phyloP scores from a whole-genome alignment of 2,888 invertebrate species.

The Anthoptus insignis region DNA sequence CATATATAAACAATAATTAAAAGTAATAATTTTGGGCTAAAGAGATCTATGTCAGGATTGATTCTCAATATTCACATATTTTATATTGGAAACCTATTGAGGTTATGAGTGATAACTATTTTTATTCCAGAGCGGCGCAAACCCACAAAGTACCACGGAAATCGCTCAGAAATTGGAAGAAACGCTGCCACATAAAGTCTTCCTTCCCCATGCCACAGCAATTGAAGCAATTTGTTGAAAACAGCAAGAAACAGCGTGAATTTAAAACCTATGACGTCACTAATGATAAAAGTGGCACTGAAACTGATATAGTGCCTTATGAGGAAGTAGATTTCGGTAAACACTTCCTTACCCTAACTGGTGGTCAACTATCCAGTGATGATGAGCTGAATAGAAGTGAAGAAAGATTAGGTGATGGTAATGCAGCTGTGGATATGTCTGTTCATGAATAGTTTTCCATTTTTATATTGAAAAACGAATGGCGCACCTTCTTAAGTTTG shows the following conservation, averaged over 20 bases:
- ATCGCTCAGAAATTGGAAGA: slow-evolving; percentile 88
- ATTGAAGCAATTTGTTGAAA: slow-evolving; percentile 85
- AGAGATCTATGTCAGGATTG: too few relatives aligned
- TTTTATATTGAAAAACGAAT: neutral
- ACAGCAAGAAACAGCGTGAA: slow-evolving; percentile 82
- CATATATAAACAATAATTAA: too few relatives aligned
- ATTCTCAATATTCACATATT: too few relatives aligned
- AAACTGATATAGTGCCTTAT: slow-evolving; percentile 56
- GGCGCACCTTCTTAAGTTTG: neutral
- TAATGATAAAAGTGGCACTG: slow-evolving; percentile 58
- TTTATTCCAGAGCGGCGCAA: slow-evolving; percentile 84
- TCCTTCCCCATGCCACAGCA: slow-evolving; percentile 88
- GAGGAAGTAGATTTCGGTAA: slow-evolving; percentile 74
- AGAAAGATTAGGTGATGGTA: slow-evolving; percentile 50
- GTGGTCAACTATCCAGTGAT: slow-evolving; percentile 63
- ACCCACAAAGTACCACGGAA: slow-evolving; percentile 87
- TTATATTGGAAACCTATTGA: too few relatives aligned
- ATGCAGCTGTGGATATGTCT: slow-evolving; percentile 71
- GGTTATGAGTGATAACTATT: neutral
- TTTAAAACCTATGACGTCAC: slow-evolving; percentile 60
- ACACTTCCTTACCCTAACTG: slow-evolving; percentile 69
- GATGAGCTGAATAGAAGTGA: slow-evolving; percentile 57
- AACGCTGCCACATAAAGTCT: slow-evolving; percentile 87
- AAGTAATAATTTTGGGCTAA: too few relatives aligned
- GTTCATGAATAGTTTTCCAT: slow-evolving; percentile 47